Evolutionary conservation across 2,797 vertebrate genomes (phyloP).

Genomic region (Tolypeutes matacus): DNA sequence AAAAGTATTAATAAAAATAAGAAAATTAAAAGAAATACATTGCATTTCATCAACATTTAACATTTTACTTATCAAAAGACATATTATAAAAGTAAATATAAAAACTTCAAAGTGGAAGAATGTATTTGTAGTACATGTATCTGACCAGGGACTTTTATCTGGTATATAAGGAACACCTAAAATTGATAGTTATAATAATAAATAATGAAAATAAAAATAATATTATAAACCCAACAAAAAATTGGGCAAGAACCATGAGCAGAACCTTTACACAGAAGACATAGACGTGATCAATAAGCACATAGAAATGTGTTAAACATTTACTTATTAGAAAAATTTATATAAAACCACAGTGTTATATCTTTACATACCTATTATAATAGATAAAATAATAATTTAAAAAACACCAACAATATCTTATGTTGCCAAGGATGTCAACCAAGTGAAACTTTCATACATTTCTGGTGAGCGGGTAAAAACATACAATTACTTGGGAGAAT

Average conservation of each 20-base stretch:
- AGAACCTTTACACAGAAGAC: neutral
- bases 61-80: neutral
- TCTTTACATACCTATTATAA: neutral
- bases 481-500: neutral
- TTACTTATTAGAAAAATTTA: neutral
- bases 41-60: neutral
- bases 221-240: neutral
- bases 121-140: neutral
- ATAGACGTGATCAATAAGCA: neutral
- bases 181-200: neutral
- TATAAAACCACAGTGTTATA: neutral
- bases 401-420: neutral
- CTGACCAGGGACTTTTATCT: neutral
- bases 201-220: neutral
- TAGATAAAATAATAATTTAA: no score
- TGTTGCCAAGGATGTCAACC: neutral
- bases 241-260: neutral
- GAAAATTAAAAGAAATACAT: neutral
- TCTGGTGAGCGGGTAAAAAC: neutral
- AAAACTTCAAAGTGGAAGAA: neutral
- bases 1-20: no score
- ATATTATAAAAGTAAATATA: neutral
- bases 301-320: neutral
- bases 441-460: neutral
- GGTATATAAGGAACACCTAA: neutral